Percentiles rank a stretch among this genome's conserved stretches.
These are phyloP conservation scores for Platycercus adscitus DNA, from an alignment of 2,113 vertebrate genomes.

Conservation along the genomic window DNA sequence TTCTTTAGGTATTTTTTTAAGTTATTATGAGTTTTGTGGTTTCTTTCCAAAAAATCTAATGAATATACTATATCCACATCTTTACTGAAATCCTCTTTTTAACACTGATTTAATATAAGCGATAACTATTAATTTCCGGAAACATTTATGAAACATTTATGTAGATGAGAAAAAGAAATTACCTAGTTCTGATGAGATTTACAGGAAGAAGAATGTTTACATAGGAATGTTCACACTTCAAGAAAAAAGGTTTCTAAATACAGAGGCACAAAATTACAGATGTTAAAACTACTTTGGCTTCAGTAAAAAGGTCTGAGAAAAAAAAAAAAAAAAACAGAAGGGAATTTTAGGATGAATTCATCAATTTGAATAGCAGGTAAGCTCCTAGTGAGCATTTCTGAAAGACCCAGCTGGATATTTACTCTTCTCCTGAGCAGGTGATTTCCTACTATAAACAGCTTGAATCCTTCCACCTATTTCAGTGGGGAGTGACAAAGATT, in stretches of 20 bases:
- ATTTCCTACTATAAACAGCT: neutral
- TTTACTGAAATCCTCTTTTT: neutral
- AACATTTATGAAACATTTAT: neutral
- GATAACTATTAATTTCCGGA: neutral
- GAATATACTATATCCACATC: neutral
- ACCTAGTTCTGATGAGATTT: neutral
- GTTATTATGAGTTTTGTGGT: neutral
- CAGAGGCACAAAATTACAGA: neutral
- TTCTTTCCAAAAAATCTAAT: neutral
- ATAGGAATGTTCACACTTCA: neutral
- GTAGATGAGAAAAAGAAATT: neutral
- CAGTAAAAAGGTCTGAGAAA: neutral
- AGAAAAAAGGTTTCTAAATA: neutral
- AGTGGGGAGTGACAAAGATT: neutral
- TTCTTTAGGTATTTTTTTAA: neutral
- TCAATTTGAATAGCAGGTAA: neutral
- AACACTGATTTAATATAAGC: neutral
- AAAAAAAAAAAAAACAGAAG: too few relatives aligned
- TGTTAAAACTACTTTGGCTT: neutral
- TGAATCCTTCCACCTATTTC: neutral
- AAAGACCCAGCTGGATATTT: neutral
- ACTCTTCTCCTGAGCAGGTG: neutral
- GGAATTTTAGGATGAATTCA: neutral
- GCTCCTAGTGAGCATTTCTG: neutral
- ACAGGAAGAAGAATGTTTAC: neutral